phyloP scores from a whole-genome alignment of 2,113 vertebrate genomes.

The Syngnathoides biaculeatus region DNA sequence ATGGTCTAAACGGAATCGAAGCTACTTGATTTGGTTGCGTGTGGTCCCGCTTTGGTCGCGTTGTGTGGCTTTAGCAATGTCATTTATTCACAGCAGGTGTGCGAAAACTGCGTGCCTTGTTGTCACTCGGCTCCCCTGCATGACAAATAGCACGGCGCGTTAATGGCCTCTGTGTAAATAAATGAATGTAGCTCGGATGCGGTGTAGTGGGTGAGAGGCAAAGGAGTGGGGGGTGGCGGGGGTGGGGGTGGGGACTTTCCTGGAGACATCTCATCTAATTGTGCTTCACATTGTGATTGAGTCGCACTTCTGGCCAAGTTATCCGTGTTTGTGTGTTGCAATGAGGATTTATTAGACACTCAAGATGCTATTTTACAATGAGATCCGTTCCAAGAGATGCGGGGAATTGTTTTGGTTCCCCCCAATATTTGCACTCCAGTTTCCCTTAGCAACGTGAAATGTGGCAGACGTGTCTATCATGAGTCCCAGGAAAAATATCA shows the following conservation, averaged over 20 bases:
- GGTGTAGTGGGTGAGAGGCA: not conserved
- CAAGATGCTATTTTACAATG: not conserved
- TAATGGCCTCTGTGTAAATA: conserved; percentile 15
- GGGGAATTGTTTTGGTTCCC: too few species aligned
- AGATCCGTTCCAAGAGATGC: not conserved
- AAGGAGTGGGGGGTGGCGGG: conserved; percentile 6
- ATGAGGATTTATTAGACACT: not conserved
- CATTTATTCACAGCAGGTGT: conserved; percentile 23
- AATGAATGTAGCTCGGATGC: conserved; percentile 8
- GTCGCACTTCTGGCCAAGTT: conserved; percentile 19
- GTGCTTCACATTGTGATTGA: conserved; percentile 33
- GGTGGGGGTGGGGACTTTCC: conserved; percentile 21
- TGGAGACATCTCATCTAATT: conserved; percentile 24
- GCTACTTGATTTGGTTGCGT: not conserved
- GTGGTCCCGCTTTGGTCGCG: conserved; percentile 12
- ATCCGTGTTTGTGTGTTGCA: conserved; percentile 8
- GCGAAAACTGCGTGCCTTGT: conserved; percentile 21
- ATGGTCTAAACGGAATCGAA: not conserved
- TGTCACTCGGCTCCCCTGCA: conserved; percentile 18
- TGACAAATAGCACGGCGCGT: conserved; percentile 20
- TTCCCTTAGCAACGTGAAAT: too few species aligned
- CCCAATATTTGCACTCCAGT: too few species aligned
- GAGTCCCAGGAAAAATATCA: too few species aligned
- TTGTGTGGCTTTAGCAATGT: conserved; percentile 18
- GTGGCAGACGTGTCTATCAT: too few species aligned